phyloP scores from a whole-genome alignment of 2,888 invertebrate species.

The Pandemis cinnamomeana region DNA sequence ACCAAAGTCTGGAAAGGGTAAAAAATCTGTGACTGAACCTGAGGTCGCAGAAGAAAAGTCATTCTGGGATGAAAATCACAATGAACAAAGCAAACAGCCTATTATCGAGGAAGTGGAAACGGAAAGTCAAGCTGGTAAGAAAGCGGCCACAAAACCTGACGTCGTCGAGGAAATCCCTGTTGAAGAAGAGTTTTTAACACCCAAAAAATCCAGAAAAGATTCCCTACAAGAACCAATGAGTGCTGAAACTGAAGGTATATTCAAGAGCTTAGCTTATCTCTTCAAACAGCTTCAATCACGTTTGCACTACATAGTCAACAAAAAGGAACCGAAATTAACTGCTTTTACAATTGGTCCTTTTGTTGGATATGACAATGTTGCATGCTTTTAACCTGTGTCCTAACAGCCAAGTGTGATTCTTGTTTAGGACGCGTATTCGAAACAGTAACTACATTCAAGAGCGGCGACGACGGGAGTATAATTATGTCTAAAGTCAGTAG shows the following conservation, averaged over 20 bases:
- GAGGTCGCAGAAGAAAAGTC: slow-evolving; percentile 68
- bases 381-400: slow-evolving; percentile 79
- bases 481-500: slow-evolving; percentile 85
- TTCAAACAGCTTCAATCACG: slow-evolving; percentile 76
- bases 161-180: slow-evolving; percentile 67
- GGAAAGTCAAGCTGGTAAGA: slow-evolving; percentile 64
- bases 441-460: slow-evolving; percentile 83
- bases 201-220: slow-evolving; percentile 75
- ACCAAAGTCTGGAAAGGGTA: slow-evolving; percentile 56
- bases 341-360: slow-evolving; percentile 13
- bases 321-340: slow-evolving; percentile 2
- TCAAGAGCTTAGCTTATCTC: slow-evolving; percentile 70
- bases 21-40: slow-evolving; percentile 63
- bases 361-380: slow-evolving; percentile 55
- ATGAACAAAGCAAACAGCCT: slow-evolving; percentile 63
- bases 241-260: slow-evolving; percentile 82
- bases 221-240: slow-evolving; percentile 76
- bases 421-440: slow-evolving; percentile 84
- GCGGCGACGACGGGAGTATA: slow-evolving; percentile 76
- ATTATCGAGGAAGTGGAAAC: slow-evolving; percentile 61
- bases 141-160: slow-evolving; percentile 69
- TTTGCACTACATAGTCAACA: slow-evolving; percentile 52
- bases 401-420: slow-evolving; percentile 81
- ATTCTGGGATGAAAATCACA: slow-evolving; percentile 75
- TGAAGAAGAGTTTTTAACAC: slow-evolving; percentile 66